A percentile compares a stretch with the other conserved stretches of the same genome.
phyloP scores from a whole-genome alignment of 2,888 invertebrate genomes.

The Campoplex capitator region DNA sequence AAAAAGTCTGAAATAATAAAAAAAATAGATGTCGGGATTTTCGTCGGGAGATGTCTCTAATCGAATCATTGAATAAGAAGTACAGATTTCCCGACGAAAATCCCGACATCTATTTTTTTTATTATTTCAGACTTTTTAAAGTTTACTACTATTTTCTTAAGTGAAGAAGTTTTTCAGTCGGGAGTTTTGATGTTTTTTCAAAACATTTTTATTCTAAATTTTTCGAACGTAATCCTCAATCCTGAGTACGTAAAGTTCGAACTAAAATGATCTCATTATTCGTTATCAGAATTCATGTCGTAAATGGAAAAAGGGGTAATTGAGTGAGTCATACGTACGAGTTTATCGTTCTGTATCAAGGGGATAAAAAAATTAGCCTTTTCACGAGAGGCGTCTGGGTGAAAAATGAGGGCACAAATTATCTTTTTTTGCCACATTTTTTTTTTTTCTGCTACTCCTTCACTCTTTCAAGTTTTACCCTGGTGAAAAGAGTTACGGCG shows the following conservation, averaged over 20 bases:
- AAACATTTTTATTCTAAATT: too few species aligned
- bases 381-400: constrained; percentile 34
- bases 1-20: too few species aligned
- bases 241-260: background rate
- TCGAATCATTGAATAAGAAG: too few species aligned
- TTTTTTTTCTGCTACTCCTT: background rate
- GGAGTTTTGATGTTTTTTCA: background rate
- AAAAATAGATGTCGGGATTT: too few species aligned
- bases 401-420: constrained; percentile 35
- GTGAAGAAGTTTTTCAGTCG: too few species aligned
- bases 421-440: background rate
- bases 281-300: background rate
- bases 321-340: background rate
- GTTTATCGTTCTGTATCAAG: background rate
- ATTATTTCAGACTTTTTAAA: too few species aligned
- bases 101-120: background rate
- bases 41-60: too few species aligned
- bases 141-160: background rate
- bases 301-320: background rate
- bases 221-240: background rate
- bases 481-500: constrained; percentile 44
- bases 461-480: background rate
- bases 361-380: constrained; percentile 39
- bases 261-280: background rate
- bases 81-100: too few species aligned